Evolutionary conservation across 2,113 vertebrate genomes (phyloP), one percentile per base, ranked within the genome.

Genomic region (Sporophila hypoxantha): DNA sequence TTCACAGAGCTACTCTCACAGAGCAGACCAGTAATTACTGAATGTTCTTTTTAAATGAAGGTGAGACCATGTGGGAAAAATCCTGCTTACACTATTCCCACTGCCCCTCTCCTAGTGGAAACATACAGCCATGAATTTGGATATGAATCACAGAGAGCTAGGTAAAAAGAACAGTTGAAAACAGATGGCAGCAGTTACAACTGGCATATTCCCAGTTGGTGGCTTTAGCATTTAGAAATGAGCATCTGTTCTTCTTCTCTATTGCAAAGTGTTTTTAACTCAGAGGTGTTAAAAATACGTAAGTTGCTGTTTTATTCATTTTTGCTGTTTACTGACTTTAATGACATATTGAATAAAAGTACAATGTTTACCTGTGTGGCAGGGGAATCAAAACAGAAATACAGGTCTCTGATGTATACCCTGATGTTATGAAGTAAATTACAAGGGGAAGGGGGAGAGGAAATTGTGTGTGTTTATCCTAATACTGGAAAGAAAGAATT

Each of bases 131-230:
- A 52, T 91, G 95, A 95, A 96, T 96, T 96, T 95, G 94, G 93
- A 96, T 82, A 92, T 82, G 80, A 95, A 93, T 95, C 92, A 92
- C 85, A 89, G 91, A 94, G 86, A 96, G 92, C 60, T 95, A 96
- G 96, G 96, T 97, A 96, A 97, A 97, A 97, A 96, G 97, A 97
- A 97, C 96, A 97, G 96, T 97, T 94, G 93, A 94, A 97, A 97
- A 96, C 97, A 97, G 97, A 97, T 97, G 97, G 97, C 95, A 95
- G 94, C 91, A 97, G 96, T 96, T 97, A 96, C 95, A 97, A 96
- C 92, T 96, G 95, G 96, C 96, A 96, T 95, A 96, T 97, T 97
- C 96, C 97, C 97, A 97, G 96, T 94, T 97, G 96, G 96, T 96
- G 95, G 95, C 94, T 97, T 96, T 96, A 97, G 95, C 96, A 97